Percentiles rank a stretch among this genome's conserved stretches.
These are phyloP conservation scores for Zelleria hepariella DNA, from an alignment of 2,888 invertebrate genomes.

Conservation along the genomic window DNA sequence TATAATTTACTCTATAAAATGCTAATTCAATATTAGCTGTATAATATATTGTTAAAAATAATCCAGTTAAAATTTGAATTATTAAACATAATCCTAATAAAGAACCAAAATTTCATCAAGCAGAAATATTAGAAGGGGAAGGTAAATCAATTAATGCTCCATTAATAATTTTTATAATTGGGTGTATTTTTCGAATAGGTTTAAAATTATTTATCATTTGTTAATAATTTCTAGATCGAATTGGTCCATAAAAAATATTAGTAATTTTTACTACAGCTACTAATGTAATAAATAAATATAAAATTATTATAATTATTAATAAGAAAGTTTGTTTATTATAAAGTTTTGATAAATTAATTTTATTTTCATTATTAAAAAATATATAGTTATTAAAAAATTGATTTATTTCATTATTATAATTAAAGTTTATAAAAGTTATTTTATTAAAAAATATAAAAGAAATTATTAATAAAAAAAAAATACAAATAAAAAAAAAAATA, in stretches of 20 bases:
- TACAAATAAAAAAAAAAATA: slow-evolving; percentile 23
- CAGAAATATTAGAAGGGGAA: slow-evolving; percentile 72
- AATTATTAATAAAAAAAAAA: slow-evolving; percentile 23
- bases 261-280: slow-evolving; percentile 73
- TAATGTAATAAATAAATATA: slow-evolving; percentile 73
- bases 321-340: slow-evolving; percentile 65
- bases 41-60: slow-evolving; percentile 81
- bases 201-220: slow-evolving; percentile 23
- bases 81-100: slow-evolving; percentile 74
- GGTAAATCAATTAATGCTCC: slow-evolving; percentile 73
- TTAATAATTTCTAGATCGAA: slow-evolving; percentile 55
- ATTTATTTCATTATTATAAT: slow-evolving; percentile 33
- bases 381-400: slow-evolving; percentile 20
- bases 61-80: slow-evolving; percentile 77
- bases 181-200: slow-evolving; percentile 54
- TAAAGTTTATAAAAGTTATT: slow-evolving; percentile 39
- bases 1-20: slow-evolving; percentile 77
- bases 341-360: slow-evolving; percentile 63
- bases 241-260: slow-evolving; percentile 64
- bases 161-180: slow-evolving; percentile 72
- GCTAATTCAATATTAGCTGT: slow-evolving; percentile 74
- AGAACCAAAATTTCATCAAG: slow-evolving; percentile 80
- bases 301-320: slow-evolving; percentile 66
- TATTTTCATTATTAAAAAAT: slow-evolving; percentile 47
- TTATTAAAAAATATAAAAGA: slow-evolving; percentile 27